These are phyloP conservation scores for Chloroceryle inda DNA, from an alignment of 2,797 vertebrate genomes.

Conservation along the genomic window DNA sequence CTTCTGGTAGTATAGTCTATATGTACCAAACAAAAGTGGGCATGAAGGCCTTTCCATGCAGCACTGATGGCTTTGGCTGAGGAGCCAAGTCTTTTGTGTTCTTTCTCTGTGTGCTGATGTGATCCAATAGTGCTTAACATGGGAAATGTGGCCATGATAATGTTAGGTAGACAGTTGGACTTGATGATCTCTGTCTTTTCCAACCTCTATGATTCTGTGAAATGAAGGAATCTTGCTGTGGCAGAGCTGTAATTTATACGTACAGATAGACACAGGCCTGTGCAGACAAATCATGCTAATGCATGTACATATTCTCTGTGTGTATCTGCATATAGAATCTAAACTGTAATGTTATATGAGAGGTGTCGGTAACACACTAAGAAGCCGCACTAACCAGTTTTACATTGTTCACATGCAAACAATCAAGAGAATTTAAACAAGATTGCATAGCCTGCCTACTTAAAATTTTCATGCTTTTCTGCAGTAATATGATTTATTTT, in stretches of 20 bases:
- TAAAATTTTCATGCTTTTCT: background rate
- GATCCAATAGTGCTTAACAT: rapidly evolving
- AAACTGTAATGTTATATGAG: background rate
- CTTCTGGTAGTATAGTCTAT: background rate
- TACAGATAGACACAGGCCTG: too few relatives aligned
- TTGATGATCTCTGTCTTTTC: too few relatives aligned
- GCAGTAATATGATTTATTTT: background rate
- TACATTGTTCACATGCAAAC: background rate
- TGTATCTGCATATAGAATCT: background rate
- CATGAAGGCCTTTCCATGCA: background rate
- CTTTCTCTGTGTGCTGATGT: background rate
- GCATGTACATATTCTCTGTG: background rate
- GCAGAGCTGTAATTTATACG: background rate
- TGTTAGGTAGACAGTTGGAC: too few relatives aligned
- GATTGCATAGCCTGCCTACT: background rate
- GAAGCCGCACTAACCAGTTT: background rate
- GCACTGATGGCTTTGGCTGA: background rate
- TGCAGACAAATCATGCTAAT: background rate
- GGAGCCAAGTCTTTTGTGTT: background rate
- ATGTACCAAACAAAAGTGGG: background rate
- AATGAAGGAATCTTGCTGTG: background rate
- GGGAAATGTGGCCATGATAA: background rate
- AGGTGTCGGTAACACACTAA: background rate
- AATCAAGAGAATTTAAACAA: background rate
- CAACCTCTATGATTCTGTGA: too few relatives aligned